phyloP scores from a whole-genome alignment of 2,113 vertebrate genomes.

The Oenanthe oenanthe region DNA sequence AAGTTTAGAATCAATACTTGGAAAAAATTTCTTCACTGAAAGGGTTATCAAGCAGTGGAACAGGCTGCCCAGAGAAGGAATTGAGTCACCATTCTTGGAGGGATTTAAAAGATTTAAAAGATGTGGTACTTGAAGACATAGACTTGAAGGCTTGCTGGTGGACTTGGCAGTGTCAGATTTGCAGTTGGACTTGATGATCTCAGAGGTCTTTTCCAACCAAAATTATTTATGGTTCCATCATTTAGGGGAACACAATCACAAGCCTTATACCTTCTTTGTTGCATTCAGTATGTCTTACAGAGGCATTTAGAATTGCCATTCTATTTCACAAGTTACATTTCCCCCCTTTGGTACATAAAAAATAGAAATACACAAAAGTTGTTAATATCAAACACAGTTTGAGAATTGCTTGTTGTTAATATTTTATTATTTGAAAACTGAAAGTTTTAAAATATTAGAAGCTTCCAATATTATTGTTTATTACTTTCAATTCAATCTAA shows the following conservation, averaged over 20 bases:
- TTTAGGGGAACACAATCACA: background rate
- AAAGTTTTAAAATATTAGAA: background rate
- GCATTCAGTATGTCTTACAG: background rate
- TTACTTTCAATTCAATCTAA: background rate
- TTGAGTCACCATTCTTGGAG: background rate
- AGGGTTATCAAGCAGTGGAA: background rate
- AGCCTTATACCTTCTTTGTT: background rate
- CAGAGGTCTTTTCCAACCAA: background rate
- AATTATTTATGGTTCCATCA: background rate
- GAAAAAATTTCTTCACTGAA: background rate
- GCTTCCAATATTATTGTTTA: background rate
- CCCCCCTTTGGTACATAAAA: background rate
- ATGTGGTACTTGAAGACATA: background rate
- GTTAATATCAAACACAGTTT: background rate
- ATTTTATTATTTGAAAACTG: background rate
- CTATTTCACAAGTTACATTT: background rate
- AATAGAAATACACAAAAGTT: background rate
- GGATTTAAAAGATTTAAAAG: background rate
- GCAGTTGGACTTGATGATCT: background rate
- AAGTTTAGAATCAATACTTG: background rate
- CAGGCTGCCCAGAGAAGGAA: background rate
- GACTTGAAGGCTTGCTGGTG: background rate
- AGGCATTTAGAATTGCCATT: background rate
- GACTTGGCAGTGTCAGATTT: background rate
- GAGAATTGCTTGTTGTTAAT: background rate